phyloP scores from a whole-genome alignment of 1,140 invertebrate genomes.

The Drosophila subpulchrella region DNA sequence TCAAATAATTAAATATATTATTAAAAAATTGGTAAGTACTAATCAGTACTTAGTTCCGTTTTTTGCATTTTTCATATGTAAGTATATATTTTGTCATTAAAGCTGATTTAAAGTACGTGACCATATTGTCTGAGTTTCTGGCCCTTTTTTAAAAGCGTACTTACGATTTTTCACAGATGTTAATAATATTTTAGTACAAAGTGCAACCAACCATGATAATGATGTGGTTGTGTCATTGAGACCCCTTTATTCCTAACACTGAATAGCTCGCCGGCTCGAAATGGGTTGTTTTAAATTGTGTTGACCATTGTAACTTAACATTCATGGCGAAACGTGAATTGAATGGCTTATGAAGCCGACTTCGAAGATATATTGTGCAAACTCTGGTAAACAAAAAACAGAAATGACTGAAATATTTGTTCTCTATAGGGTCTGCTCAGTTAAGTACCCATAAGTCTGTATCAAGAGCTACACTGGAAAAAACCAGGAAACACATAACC shows the following conservation, averaged over 20 bases:
- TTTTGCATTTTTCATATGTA: background rate
- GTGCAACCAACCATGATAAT: constrained; percentile 26
- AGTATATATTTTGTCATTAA: background rate
- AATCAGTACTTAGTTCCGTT: background rate
- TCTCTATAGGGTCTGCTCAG: constrained; percentile 12
- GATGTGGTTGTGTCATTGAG: constrained; percentile 33
- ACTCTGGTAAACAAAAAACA: constrained; percentile 8
- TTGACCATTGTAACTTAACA: constrained; percentile 43
- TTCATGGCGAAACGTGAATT: constrained; percentile 31
- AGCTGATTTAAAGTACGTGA: constrained; percentile 12
- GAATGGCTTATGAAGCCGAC: constrained; percentile 23
- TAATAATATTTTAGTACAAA: constrained; percentile 14
- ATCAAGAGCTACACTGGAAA: constrained; percentile 14
- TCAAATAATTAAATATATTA: background rate
- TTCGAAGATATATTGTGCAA: constrained; percentile 30
- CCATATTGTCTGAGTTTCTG: constrained; percentile 17
- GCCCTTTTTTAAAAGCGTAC: constrained; percentile 22
- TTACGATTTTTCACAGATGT: constrained; percentile 14
- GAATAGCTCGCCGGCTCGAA: constrained; percentile 16
- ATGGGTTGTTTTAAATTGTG: constrained; percentile 36
- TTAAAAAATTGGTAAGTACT: background rate
- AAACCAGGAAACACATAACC: background rate
- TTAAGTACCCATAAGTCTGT: constrained; percentile 11
- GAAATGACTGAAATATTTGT: constrained; percentile 31
- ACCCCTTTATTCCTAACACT: constrained; percentile 37